Base-by-base conservation (phyloP, 2,113 vertebrate species). In the Tyrannus savana region DNA sequence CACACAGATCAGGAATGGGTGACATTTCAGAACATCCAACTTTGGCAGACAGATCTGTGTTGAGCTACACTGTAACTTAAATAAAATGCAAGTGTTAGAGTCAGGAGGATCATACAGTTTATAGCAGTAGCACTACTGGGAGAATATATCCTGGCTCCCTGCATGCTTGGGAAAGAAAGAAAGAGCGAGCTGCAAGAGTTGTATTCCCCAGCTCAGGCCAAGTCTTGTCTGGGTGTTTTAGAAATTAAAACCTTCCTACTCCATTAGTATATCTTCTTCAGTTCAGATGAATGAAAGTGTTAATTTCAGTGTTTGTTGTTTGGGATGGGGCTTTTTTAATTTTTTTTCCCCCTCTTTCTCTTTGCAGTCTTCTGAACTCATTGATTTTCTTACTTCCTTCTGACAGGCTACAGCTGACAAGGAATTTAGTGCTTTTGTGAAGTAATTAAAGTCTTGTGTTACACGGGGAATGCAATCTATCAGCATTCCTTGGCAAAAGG, bases 321-420 rank as follows among this genome's bases (percentile, higher is more conserved):
- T 50, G 25, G 49, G 22, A 53, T 82, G 53, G 7, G 2, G 1
- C 50, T 30, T 44, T 58, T 30, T 9, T 27, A 1, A 18, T 11
- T 5, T 18, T 24, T 7, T 6, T 2, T 0, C 4, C 10, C 23
- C 33, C 17, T 3, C 13, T 41, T 77, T 83, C 30, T 91, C 49
- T 87, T 72, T 69, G 31, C 42, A 69, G 63, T 59, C 85, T 62
- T 93, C 69, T 90, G 66, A 80, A 81, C 94, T 73, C 78, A 91
- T 96, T 90, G 85, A 92, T 91, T 94, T 84, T 88, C 71, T 95
- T 93, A 90, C 90, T 97, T 97, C 92, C 68, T 73, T 66, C 68
- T 89, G 78, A 63, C 86, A 91, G 81, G 52, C 64, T 93, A 23
- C 69, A 80, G 64, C 93, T 91, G 81, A 75, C 84, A 72, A 87